These are phyloP conservation scores for Aphelinus atriplicis DNA, from an alignment of 1,140 invertebrate genomes.

Conservation along the genomic window DNA sequence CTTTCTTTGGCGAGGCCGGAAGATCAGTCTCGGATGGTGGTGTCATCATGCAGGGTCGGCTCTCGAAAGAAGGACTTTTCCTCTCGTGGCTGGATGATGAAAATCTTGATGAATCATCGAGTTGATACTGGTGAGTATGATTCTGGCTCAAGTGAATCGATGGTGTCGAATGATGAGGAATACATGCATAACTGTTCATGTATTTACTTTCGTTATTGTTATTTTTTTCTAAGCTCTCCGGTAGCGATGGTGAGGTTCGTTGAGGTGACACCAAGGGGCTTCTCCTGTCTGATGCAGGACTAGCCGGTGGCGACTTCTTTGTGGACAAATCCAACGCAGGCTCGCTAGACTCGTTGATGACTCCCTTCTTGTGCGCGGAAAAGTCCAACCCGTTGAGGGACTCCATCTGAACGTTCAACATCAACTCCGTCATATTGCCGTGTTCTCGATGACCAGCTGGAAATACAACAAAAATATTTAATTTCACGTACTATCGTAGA, in stretches of 20 bases:
- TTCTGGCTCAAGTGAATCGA: not conserved
- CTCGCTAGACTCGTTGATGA: not conserved
- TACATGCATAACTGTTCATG: constrained; percentile 19
- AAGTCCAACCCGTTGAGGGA: constrained; percentile 11
- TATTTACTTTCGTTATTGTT: constrained; percentile 33
- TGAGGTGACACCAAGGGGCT: not conserved
- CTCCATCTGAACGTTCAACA: constrained; percentile 25
- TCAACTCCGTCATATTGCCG: constrained; percentile 27
- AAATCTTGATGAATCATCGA: not conserved
- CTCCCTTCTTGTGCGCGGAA: not conserved
- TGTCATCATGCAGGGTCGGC: constrained; percentile 48
- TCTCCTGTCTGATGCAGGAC: not conserved
- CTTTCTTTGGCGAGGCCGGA: constrained; percentile 36
- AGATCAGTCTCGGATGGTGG: constrained; percentile 53
- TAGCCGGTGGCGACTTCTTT: constrained; percentile 37
- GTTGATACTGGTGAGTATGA: constrained; percentile 23
- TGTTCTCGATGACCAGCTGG: constrained; percentile 3
- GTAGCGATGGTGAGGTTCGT: not conserved
- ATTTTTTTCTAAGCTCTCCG: constrained; percentile 19
- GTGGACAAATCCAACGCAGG: constrained; percentile 48
- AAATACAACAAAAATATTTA: not conserved
- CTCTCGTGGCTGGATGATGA: constrained; percentile 22
- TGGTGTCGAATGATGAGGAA: not conserved
- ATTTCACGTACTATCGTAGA: no score
- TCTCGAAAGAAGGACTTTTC: constrained; percentile 45